Base-by-base conservation (phyloP, 1,140 invertebrate species). In the Drosophila orosa region DNA sequence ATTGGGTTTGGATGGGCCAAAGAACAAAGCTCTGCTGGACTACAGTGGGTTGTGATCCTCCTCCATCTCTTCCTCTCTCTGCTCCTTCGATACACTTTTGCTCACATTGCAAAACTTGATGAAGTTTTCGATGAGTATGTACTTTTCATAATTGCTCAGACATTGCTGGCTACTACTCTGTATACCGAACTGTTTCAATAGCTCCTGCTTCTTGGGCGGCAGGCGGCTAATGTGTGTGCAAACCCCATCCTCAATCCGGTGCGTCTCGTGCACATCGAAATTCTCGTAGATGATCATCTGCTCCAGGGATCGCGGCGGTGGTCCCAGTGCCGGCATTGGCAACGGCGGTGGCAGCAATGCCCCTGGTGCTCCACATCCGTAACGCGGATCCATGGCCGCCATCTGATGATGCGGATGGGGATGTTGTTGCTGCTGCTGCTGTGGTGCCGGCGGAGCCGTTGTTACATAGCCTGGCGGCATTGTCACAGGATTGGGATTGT, bases 101-200 rank as follows among this genome's bases (percentile, higher is more conserved):
- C 91, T 92, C 91, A 92, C 91, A 91, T 91, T 91, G 91, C 91
- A 92, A 89, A 92, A 92, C 84, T 91, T 91, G 90, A 89, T 92
- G 91, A 92, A 92, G 80, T 92, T 92, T 78, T 92, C 91, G 91
- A 92, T 89, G 91, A 92, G 78, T 85, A 91, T 92, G 79, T 90
- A 92, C 86, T 92, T 92, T 91, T 92, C 91, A 86, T 91, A 92
- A 92, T 91, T 91, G 78, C 91, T 92, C 81, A 92, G 86, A 78
- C 80, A 89, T 85, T 92, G 91, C 84, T 89, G 84, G 59, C 85
- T 80, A 91, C 91, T 91, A 90, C 90, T 92, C 83, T 92, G 91
- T 87, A 92, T 92, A 91, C 91, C 91, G 91, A 92, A 92, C 91
- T 92, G 90, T 91, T 92, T 92, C 65, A 92, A 87, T 81, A 92